Evolutionary conservation across 92 coral and sea anemone genomes (phyloP).

Genomic region (Desmophyllum pertusum): DNA sequence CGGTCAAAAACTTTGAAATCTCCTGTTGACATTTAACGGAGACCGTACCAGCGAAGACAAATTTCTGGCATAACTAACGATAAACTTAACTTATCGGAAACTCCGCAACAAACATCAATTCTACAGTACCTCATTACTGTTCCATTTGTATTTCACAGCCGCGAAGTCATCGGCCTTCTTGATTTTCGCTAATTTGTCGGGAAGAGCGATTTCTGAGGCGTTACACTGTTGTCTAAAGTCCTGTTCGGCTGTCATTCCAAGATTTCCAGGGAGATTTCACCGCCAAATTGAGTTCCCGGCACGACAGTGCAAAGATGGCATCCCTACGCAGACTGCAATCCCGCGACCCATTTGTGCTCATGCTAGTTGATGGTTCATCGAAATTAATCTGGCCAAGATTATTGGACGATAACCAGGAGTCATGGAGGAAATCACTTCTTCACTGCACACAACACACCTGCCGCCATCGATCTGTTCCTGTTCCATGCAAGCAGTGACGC

Average conservation of each 20-base stretch:
- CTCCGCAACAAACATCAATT: conserved; percentile 3
- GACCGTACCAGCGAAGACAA: conserved; percentile 2
- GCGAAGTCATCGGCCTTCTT: conserved; percentile 85
- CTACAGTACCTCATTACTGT: conserved; percentile 81
- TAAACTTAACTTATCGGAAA: conserved; percentile 17
- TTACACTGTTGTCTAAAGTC: conserved; percentile 44
- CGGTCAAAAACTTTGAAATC: conserved; percentile 1
- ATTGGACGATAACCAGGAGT: conserved; percentile 33
- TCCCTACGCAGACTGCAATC: conserved; percentile 26
- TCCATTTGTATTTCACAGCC: conserved; percentile 81
- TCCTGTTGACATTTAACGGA: conserved; percentile 4
- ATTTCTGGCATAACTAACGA: background rate
- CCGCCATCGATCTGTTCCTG: conserved; percentile 19
- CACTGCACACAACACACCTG: conserved; percentile 35
- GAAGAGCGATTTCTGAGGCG: conserved; percentile 71
- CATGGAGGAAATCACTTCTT: conserved; percentile 47
- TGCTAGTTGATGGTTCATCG: conserved; percentile 34
- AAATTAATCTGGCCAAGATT: conserved; percentile 34
- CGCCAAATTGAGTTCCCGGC: conserved; percentile 38
- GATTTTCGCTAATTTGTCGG: conserved; percentile 82
- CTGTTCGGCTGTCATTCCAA: conserved; percentile 84
- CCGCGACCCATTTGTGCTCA: conserved; percentile 45
- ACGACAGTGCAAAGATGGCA: conserved; percentile 33
- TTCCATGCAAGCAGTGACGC: background rate
- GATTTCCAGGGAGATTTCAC: conserved; percentile 72